These are phyloP conservation scores for Fulica atra DNA, from an alignment of 2,113 vertebrate genomes.

Conservation along the genomic window DNA sequence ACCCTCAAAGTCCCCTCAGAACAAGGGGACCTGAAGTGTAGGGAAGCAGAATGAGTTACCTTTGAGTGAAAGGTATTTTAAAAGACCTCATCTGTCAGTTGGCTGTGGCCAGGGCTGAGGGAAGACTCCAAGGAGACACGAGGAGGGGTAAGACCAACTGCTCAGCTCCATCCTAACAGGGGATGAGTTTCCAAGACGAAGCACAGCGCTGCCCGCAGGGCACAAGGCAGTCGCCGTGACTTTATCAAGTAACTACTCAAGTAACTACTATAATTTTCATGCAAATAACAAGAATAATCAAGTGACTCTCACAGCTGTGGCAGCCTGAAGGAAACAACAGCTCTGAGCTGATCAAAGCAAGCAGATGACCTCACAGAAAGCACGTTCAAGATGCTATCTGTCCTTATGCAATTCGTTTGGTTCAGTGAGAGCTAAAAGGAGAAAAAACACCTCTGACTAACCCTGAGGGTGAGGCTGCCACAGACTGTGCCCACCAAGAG, in stretches of 20 bases:
- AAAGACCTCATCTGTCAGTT: neutral
- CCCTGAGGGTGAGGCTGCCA: neutral
- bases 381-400: rapidly evolving
- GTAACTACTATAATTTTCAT: neutral
- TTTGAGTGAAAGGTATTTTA: neutral
- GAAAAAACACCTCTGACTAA: neutral
- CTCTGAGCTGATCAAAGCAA: neutral
- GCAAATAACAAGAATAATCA: slow-evolving; percentile 7
- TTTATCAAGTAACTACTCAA: neutral
- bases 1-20: neutral
- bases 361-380: neutral
- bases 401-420: neutral
- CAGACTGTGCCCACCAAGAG: rapidly evolving
- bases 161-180: neutral
- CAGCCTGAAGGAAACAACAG: neutral
- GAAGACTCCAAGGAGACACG: neutral
- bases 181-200: neutral
- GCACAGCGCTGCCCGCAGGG: neutral
- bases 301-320: neutral
- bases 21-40: neutral
- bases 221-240: neutral
- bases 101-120: no score
- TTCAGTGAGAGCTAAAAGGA: neutral
- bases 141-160: neutral
- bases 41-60: rapidly evolving